phyloP scores from a whole-genome alignment of 2,888 invertebrate species.

The Cepaea hortensis region DNA sequence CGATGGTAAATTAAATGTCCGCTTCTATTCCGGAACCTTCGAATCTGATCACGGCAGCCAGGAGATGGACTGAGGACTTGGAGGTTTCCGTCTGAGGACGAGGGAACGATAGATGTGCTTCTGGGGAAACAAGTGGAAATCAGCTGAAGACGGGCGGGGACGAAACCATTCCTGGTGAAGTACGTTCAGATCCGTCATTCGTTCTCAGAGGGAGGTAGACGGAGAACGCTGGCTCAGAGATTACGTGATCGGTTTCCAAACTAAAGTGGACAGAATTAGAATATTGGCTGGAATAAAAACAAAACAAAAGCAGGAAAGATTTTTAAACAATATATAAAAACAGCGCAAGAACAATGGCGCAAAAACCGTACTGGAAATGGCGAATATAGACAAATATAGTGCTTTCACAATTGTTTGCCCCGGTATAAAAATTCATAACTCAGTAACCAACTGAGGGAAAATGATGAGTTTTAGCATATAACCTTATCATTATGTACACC shows the following conservation, averaged over 20 bases:
- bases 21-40: constrained; percentile 37
- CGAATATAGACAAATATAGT: too few species aligned
- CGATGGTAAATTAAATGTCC: constrained; percentile 49
- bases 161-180: not conserved
- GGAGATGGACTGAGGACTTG: constrained; percentile 36
- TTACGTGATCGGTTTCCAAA: constrained; percentile 20
- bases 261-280: not conserved
- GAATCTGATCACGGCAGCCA: constrained; percentile 41
- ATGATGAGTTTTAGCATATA: too few species aligned
- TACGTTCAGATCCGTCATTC: constrained; percentile 41
- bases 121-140: not conserved
- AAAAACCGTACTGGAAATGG: not conserved
- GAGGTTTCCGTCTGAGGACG: constrained; percentile 28
- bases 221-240: constrained; percentile 1
- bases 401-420: too few species aligned
- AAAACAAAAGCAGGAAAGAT: not conserved
- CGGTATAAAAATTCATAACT: too few species aligned
- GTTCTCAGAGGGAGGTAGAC: constrained; percentile 13
- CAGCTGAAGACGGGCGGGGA: not conserved
- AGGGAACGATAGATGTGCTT: constrained; percentile 22
- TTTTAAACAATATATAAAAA: not conserved
- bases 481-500: too few species aligned
- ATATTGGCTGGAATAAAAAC: constrained; percentile 12
- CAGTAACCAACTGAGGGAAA: too few species aligned
- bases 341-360: not conserved